phyloP scores from a whole-genome alignment of 1,140 invertebrate species.

The Ceratosolen fusciceps region DNA sequence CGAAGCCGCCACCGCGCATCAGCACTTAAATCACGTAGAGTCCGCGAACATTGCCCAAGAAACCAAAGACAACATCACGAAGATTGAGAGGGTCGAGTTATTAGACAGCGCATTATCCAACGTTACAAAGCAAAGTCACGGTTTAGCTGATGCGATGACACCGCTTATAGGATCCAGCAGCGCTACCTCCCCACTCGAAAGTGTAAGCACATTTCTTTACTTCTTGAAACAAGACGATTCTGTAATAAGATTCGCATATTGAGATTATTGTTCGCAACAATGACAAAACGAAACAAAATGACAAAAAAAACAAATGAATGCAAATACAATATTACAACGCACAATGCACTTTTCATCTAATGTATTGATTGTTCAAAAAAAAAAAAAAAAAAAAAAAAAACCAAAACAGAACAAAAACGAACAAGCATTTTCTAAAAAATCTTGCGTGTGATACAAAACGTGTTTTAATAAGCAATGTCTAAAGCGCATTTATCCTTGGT shows the following conservation, averaged over 20 bases:
- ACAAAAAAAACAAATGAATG: not conserved
- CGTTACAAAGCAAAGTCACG: conserved; percentile 14
- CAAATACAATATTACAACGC: not conserved
- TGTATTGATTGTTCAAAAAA: not conserved
- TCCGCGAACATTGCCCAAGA: not conserved
- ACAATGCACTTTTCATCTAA: conserved; percentile 26
- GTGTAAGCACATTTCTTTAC: conserved; percentile 47
- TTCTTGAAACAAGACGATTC: conserved; percentile 40
- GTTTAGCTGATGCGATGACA: conserved; percentile 7
- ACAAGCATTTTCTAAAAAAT: conserved; percentile 3
- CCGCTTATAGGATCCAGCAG: conserved; percentile 13
- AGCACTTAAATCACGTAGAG: conserved; percentile 12
- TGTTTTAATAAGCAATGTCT: conserved; percentile 11
- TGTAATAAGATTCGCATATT: conserved; percentile 31
- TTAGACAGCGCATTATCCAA: conserved; percentile 6
- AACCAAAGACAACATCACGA: not conserved
- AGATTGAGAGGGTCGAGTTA: conserved; percentile 17
- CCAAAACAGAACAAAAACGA: too few species aligned
- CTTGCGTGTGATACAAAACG: not conserved
- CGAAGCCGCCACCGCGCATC: conserved; percentile 11
- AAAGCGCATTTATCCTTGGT: not conserved
- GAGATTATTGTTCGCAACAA: not conserved
- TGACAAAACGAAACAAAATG: not conserved
- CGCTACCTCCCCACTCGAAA: conserved; percentile 30
- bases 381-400: not conserved